phyloP scores from a whole-genome alignment of 2,797 vertebrate genomes.

The Sebastolobus altivelis region DNA sequence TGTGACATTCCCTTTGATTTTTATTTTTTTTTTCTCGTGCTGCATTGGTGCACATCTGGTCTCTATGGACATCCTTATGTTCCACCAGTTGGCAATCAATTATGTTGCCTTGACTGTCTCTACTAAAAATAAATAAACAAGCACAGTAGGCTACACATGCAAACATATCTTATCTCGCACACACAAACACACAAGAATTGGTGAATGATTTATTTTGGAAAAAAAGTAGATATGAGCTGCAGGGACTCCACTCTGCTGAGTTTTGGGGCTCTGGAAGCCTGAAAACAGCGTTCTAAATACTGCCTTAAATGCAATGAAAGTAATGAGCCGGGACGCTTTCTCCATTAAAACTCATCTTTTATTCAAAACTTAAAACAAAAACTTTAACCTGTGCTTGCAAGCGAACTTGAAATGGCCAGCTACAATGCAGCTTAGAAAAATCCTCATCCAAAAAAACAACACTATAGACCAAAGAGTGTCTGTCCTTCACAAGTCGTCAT shows the following conservation, averaged over 20 bases:
- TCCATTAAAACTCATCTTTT: conserved; percentile 56
- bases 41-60: conserved; percentile 30
- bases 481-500: conserved; percentile 62
- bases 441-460: conserved; percentile 13
- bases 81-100: conserved; percentile 53
- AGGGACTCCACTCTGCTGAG: conserved; percentile 20
- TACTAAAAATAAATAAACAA: conserved; percentile 25
- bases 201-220: conserved; percentile 64
- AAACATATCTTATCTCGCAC: not conserved
- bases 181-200: not conserved
- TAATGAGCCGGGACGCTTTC: conserved; percentile 48
- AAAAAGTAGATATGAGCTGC: conserved; percentile 34
- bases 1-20: conserved; percentile 54
- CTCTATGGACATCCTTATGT: conserved; percentile 7
- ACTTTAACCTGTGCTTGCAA: conserved; percentile 32
- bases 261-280: conserved; percentile 32
- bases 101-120: not conserved
- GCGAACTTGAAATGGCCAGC: conserved; percentile 5
- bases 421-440: conserved; percentile 7
- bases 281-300: conserved; percentile 31
- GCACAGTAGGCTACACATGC: not conserved
- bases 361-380: conserved; percentile 49
- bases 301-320: conserved; percentile 35
- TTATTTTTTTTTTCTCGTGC: not conserved
- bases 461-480: conserved; percentile 19